Evolutionary conservation across 2,888 invertebrate genomes (phyloP).

Genomic region (Labia minor): DNA sequence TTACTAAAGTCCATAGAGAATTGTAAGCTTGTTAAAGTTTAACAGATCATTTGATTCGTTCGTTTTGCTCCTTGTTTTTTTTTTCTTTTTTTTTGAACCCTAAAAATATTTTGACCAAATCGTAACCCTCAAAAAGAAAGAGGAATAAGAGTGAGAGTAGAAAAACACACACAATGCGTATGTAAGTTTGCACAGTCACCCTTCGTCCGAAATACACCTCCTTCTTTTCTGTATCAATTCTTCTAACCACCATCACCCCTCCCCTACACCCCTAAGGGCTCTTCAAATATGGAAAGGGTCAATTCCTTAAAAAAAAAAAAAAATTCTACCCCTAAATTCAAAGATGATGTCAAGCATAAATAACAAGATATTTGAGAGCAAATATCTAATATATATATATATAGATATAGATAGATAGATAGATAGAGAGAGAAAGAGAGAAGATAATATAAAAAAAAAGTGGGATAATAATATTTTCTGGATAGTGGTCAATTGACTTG

Average conservation of each 20-base stretch:
- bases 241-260: neutral
- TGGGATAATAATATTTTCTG: neutral
- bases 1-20: neutral
- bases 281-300: neutral
- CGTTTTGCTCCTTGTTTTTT: neutral
- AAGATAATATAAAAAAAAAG: neutral
- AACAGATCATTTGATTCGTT: constrained; percentile 13
- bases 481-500: neutral
- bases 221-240: too few species aligned
- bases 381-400: too few species aligned
- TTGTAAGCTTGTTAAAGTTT: constrained; percentile 13
- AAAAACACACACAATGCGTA: too few species aligned
- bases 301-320: neutral
- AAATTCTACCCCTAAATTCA: neutral
- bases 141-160: too few species aligned
- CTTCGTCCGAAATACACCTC: neutral
- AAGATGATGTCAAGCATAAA: constrained; percentile 8
- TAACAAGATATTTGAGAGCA: neutral
- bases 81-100: neutral
- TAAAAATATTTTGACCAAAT: constrained; percentile 1
- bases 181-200: neutral
- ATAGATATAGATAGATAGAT: too few species aligned
- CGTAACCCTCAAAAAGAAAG: neutral
- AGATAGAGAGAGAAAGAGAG: too few species aligned
- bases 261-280: neutral